Conservation (phyloP, 2,888 invertebrate genomes). For the Dicyrtoma fusca region DNA sequence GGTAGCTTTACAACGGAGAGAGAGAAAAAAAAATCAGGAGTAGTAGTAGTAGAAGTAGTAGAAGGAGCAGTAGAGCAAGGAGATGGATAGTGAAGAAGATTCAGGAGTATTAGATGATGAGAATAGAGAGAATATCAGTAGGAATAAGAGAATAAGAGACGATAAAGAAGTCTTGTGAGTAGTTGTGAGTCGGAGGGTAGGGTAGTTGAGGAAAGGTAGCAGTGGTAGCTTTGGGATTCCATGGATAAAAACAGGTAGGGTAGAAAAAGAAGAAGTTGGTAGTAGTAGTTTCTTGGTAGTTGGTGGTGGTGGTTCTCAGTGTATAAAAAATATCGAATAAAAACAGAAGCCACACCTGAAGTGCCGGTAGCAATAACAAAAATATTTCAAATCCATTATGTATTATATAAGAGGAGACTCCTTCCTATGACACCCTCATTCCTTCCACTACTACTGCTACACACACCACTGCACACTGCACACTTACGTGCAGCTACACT, state of each 20-base stretch:
- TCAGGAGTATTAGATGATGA: not conserved
- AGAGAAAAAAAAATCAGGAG: not conserved
- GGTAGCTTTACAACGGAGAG: constrained; percentile 18
- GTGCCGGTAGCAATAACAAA: constrained; percentile 36
- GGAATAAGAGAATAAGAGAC: not conserved
- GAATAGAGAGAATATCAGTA: not conserved
- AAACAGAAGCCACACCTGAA: constrained; percentile 36
- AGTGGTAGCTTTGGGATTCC: constrained; percentile 23
- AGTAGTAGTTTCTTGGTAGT: not conserved
- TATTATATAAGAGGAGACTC: constrained; percentile 9
- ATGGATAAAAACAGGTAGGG: constrained; percentile 27
- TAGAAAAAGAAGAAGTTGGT: constrained; percentile 22
- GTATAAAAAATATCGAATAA: constrained; percentile 34
- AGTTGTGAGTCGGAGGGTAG: constrained; percentile 11
- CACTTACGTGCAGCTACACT: too few relatives aligned
- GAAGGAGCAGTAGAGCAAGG: too few relatives aligned
- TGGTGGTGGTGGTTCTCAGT: constrained; percentile 1
- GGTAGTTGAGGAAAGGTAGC: constrained; percentile 13
- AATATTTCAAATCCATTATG: constrained; percentile 34
- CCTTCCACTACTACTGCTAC: not conserved
- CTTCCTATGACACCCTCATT: constrained; percentile 1
- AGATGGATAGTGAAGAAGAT: too few relatives aligned
- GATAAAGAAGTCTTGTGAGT: constrained; percentile 13
- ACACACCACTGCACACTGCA: too few relatives aligned
- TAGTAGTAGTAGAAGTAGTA: too few relatives aligned